Evolutionary conservation across 2,797 vertebrate genomes (phyloP), one percentile per base, ranked within the genome.

Genomic region (Sebastes alutus): DNA sequence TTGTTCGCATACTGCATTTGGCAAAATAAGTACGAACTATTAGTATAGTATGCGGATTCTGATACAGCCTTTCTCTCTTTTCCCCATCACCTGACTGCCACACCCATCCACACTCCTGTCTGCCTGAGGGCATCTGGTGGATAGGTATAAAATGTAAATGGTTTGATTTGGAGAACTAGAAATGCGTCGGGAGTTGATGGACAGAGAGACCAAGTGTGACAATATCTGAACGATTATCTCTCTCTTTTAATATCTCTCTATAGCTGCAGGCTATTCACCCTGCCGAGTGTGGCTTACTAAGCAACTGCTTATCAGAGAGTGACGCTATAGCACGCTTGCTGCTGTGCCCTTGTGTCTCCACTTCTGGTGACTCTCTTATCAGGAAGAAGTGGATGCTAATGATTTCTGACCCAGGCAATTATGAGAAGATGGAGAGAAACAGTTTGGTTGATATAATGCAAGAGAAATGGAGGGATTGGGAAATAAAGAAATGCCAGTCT

Each of bases 361-460:
- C 46, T 84, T 12, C 18, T n/a, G 16, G 38, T 81, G 74, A 77
- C 22, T 58, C 77, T 75, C 46, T 75, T 75, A 87, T 89, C 72
- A 85, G 49, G 12, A 29, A 70, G 12, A 75, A 87, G 56, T 68
- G 60, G 38, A 70, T 29, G 58, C 60, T 67, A 85, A 81, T 54
- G 42, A 81, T 86, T 82, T 68, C 6, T 71, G 22, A 75, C 63
- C 22, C 27, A 71, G 27, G 74, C 56, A 83, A 84, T 79, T 79
- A 67, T 18, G 11, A 70, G 54, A 85, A 29, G 12, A 46, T 56
- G 35, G 60, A 68, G 12, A 68, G n/a, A 72, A 13, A 54, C 14
- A 72, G 22, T 68, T 46, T 60, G 56, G 6, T 54, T 16, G 65
- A 30, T 25, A 67, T 58, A 42, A 69, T 32, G 74, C 67, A 77